A percentile compares a stretch with the other conserved stretches of the same genome.
phyloP scores from a whole-genome alignment of 2,113 vertebrate genomes.

The Aegithalos caudatus region DNA sequence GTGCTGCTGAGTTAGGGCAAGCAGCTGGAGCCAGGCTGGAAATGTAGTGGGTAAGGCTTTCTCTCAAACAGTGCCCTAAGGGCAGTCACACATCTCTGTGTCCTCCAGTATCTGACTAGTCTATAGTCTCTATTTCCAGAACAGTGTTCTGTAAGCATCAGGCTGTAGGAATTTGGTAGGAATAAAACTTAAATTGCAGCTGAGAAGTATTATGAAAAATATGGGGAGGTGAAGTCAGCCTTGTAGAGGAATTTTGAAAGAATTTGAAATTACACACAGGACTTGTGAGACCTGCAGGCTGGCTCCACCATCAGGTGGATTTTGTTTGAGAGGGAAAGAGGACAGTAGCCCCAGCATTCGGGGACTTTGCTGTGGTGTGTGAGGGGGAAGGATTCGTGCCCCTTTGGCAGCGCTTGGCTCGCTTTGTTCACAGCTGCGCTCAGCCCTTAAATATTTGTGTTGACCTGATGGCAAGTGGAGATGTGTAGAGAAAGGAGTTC shows the following conservation, averaged over 20 bases:
- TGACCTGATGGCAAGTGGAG: conserved; percentile 37
- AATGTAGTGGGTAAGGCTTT: background rate
- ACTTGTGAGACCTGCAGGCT: background rate
- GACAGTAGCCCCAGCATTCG: background rate
- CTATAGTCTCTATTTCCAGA: background rate
- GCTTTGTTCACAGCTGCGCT: conserved; percentile 23
- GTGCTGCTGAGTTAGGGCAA: background rate
- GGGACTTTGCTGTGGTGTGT: background rate
- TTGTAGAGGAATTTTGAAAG: background rate
- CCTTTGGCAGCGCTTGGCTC: background rate
- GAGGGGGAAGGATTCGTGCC: background rate
- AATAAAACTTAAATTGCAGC: background rate
- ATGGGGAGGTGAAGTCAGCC: background rate
- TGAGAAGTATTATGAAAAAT: background rate
- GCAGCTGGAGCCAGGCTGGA: background rate
- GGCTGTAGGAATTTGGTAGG: background rate
- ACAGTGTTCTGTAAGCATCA: background rate
- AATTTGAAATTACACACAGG: background rate
- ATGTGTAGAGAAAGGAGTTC: conserved; percentile 36
- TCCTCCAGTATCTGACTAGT: background rate
- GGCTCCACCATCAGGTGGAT: background rate
- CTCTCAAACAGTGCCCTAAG: background rate
- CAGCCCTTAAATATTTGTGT: conserved; percentile 36
- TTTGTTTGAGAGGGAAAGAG: background rate
- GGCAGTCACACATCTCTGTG: rapidly evolving